Evolutionary conservation across 2,888 invertebrate genomes (phyloP).

Genomic region (Julus scanicus): DNA sequence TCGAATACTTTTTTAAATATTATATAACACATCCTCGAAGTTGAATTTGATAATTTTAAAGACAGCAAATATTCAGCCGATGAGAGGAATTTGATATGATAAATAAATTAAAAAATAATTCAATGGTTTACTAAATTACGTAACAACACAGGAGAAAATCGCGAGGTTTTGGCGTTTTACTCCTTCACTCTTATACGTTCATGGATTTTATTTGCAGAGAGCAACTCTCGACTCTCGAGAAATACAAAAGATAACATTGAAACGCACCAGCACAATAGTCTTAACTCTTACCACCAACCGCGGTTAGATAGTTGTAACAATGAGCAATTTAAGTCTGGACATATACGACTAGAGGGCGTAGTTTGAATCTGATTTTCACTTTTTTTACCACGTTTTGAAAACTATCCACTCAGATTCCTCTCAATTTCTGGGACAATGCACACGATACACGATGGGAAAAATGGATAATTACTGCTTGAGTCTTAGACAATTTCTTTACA

Average conservation of each 20-base stretch:
- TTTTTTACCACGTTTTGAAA: background rate
- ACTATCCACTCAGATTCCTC: background rate
- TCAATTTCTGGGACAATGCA: constrained; percentile 3
- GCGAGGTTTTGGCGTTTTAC: background rate
- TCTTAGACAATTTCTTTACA: constrained; percentile 5
- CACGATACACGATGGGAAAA: background rate
- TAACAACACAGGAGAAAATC: background rate
- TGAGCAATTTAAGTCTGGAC: background rate
- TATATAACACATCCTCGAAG: too few species aligned
- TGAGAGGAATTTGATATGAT: too few species aligned
- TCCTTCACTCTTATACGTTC: background rate
- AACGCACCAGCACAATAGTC: background rate
- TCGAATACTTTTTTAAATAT: too few species aligned
- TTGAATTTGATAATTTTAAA: too few species aligned
- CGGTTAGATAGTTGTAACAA: background rate
- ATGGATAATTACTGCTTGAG: background rate
- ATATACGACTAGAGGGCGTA: background rate
- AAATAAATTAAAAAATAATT: too few species aligned
- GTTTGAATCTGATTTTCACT: background rate
- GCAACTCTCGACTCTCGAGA: background rate
- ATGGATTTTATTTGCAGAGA: background rate
- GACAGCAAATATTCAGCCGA: too few species aligned
- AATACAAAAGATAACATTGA: constrained; percentile 10
- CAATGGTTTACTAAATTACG: background rate
- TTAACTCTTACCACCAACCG: background rate